Evolutionary conservation across 2,113 vertebrate genomes (phyloP), one percentile per base, ranked within the genome.

Genomic region (Rattus rattus): DNA sequence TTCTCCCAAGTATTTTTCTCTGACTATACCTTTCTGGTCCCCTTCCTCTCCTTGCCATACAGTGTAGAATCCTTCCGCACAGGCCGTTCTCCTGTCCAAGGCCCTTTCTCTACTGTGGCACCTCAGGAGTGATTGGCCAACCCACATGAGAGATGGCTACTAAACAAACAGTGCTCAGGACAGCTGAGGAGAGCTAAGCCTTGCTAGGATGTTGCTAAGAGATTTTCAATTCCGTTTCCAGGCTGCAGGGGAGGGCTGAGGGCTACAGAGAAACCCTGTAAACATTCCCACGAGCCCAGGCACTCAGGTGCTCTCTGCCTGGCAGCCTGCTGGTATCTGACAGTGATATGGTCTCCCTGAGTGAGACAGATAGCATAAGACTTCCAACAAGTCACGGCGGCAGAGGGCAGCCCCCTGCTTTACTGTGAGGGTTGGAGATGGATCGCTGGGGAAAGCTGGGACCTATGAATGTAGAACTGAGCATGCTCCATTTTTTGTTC

Each of bases 401-500:
- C 92, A 84, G 17, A 88, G 63, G 94, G 54, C 52, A n/a, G 81
- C 70, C 89, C 1, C 36, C n/a, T 75, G 69, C 69, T 94, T 90
- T 72, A 13, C 49, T 54, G 36, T 13, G 28, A 84, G 59, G 87
- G 28, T 61, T 81, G 0, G 26, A 93, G 94, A 94, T 22, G 4
- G 86, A 80, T 86, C 16, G 49, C 52, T 86, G 73, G 92, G 83
- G 90, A 92, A 86, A 90, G 84, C 52, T n/a, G 12, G 87, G 90
- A 83, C 36, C 86, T 79, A 52, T 80, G 93, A 75, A 84, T 75
- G 67, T 83, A 61, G 49, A 85, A 28, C 67, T 49, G 33, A 59
- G 92, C 92, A 84, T 84, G 80, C 69, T 92, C 83, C 87, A 47
- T 87, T 67, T 96, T 92, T 87, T 87, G 69, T 65, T 95, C 69